Evolutionary conservation across 2,113 vertebrate species (phyloP).

Genomic region (Nycticryphes semicollaris): DNA sequence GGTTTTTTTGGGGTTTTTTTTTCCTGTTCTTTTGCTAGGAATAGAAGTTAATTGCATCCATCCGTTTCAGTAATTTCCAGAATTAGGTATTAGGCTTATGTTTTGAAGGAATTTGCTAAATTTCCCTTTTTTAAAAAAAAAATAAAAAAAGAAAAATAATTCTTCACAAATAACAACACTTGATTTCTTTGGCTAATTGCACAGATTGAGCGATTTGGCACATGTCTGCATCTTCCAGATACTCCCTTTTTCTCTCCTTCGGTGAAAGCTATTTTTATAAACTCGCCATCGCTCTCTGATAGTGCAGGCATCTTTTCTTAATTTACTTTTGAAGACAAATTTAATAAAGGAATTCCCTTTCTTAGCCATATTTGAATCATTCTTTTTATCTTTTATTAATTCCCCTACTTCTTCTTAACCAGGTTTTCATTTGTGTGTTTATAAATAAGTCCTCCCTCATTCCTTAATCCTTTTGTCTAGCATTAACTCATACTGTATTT

Average conservation of each 20-base stretch:
- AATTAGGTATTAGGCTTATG: constrained; percentile 22
- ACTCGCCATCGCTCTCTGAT: constrained; percentile 5
- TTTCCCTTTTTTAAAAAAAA: background rate
- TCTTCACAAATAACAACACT: constrained; percentile 37
- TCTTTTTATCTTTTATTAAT: constrained; percentile 61
- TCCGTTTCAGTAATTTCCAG: background rate
- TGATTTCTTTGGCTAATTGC: constrained; percentile 56
- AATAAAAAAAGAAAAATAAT: background rate
- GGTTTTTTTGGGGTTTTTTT: background rate
- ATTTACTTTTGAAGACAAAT: constrained; percentile 60
- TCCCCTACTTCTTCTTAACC: constrained; percentile 31
- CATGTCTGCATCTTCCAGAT: constrained; percentile 46
- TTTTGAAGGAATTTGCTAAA: constrained; percentile 28
- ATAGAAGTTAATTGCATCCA: constrained; percentile 30
- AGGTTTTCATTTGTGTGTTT: constrained; percentile 31
- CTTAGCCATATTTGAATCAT: constrained; percentile 37
- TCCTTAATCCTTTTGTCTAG: constrained; percentile 61
- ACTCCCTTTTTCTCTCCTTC: constrained; percentile 37
- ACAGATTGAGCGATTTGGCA: constrained; percentile 66
- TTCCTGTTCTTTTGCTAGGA: background rate
- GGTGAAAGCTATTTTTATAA: constrained; percentile 52
- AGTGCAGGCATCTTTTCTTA: constrained; percentile 46
- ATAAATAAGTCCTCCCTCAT: constrained; percentile 29
- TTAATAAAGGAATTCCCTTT: constrained; percentile 68
- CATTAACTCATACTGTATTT: background rate